Percentiles rank a stretch among this genome's conserved stretches.
phyloP scores from a whole-genome alignment of 2,888 invertebrate species.

The Acleris cristana region DNA sequence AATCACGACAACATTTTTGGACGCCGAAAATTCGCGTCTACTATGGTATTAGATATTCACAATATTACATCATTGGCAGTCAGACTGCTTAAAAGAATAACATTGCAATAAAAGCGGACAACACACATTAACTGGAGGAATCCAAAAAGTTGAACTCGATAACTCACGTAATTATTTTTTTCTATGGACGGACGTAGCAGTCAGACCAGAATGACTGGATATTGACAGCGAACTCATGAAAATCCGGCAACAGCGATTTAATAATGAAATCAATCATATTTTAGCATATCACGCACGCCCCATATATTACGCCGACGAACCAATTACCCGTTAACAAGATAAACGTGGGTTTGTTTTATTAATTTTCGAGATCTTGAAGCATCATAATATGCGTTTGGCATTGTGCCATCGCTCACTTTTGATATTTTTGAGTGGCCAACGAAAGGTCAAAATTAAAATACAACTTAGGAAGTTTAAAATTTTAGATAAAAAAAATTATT shows the following conservation, averaged over 20 bases:
- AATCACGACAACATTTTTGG: too few species aligned
- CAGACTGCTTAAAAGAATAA: too few species aligned
- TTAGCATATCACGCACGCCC: conserved; percentile 26
- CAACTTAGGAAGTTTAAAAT: too few species aligned
- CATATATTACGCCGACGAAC: conserved; percentile 3
- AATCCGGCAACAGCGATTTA: conserved; percentile 6
- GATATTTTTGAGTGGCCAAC: not conserved
- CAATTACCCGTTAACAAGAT: conserved; percentile 11
- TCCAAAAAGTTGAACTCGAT: too few species aligned
- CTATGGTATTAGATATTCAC: too few species aligned
- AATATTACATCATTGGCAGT: too few species aligned
- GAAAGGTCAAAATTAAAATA: not conserved
- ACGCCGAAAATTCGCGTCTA: too few species aligned
- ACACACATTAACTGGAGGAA: too few species aligned
- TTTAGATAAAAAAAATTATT: too few species aligned
- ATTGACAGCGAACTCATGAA: conserved; percentile 8
- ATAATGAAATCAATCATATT: conserved; percentile 27
- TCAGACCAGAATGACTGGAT: not conserved
- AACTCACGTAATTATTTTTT: too few species aligned
- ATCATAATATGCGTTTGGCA: conserved; percentile 5
- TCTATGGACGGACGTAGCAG: too few species aligned
- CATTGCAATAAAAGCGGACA: too few species aligned
- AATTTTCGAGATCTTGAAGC: conserved; percentile 7
- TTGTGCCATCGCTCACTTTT: not conserved
- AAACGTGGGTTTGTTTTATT: conserved; percentile 12